Conservation (phyloP, 2,113 vertebrate genomes). For the Syngnathus scovelli region DNA sequence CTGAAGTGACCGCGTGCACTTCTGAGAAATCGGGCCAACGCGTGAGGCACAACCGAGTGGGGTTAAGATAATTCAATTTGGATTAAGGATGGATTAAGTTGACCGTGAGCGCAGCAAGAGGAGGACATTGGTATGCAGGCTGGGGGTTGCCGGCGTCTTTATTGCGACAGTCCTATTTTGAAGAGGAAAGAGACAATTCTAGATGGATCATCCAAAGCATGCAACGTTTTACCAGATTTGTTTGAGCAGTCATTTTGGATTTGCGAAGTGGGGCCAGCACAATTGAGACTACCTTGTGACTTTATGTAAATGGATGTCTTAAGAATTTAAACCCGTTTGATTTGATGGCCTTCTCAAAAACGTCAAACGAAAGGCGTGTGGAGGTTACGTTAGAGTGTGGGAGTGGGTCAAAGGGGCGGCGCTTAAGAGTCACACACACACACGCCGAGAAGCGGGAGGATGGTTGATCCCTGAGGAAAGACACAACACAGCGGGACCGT, state of each 20-base stretch:
- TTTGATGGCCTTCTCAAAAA: not conserved
- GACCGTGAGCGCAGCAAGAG: not conserved
- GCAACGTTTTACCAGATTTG: not conserved
- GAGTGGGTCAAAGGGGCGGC: conserved; percentile 21
- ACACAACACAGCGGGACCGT: conserved; percentile 61
- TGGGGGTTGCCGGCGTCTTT: not conserved
- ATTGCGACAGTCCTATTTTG: not conserved
- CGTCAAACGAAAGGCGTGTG: conserved; percentile 36
- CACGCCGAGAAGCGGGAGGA: not conserved
- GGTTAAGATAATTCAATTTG: not conserved
- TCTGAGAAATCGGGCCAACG: not conserved
- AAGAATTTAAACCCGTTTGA: not conserved
- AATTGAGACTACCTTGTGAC: not conserved
- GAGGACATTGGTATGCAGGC: conserved; percentile 1
- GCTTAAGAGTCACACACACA: conserved; percentile 9
- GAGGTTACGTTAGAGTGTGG: conserved; percentile 15
- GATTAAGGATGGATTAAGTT: conserved; percentile 1
- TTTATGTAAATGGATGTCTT: not conserved
- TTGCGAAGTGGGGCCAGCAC: too few species aligned
- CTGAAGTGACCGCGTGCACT: not conserved
- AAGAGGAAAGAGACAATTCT: not conserved
- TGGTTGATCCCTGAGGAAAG: conserved; percentile 52
- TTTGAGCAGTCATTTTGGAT: not conserved
- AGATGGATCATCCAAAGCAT: not conserved
- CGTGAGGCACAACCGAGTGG: not conserved